phyloP scores from a whole-genome alignment of 2,797 vertebrate genomes.

The Alauda arvensis region DNA sequence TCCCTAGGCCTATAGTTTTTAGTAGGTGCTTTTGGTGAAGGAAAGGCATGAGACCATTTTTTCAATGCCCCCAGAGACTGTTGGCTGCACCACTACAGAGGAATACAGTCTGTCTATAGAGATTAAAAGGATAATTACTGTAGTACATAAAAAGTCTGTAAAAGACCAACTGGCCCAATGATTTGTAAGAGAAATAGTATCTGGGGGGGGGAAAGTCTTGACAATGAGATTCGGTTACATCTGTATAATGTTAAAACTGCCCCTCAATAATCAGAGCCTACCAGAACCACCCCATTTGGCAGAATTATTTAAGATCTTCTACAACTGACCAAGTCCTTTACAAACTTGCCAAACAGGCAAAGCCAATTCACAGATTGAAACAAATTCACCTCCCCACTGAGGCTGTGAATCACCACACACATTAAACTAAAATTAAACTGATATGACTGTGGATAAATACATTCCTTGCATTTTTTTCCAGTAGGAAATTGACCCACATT shows the following conservation, averaged over 20 bases:
- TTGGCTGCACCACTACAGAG: neutral
- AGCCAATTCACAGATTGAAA: neutral
- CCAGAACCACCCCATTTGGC: neutral
- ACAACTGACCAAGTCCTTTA: neutral
- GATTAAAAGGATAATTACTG: neutral
- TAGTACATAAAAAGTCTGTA: neutral
- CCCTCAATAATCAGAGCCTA: neutral
- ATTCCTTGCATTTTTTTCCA: neutral
- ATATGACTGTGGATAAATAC: slow-evolving; percentile 34
- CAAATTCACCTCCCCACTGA: slow-evolving; percentile 21
- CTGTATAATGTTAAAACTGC: neutral
- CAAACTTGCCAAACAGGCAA: neutral
- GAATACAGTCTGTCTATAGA: neutral
- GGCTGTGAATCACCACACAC: neutral
- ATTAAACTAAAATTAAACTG: neutral
- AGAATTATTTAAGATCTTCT: neutral
- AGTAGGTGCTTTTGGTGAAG: neutral
- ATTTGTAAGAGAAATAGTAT: neutral
- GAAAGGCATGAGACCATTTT: neutral
- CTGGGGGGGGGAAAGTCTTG: neutral
- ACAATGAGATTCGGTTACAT: neutral
- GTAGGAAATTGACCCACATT: slow-evolving; percentile 43
- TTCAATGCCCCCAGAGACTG: neutral
- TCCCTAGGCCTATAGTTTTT: neutral
- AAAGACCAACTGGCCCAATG: neutral